Evolutionary conservation across 2,888 invertebrate genomes (phyloP).

Genomic region (Nyleta sp.): DNA sequence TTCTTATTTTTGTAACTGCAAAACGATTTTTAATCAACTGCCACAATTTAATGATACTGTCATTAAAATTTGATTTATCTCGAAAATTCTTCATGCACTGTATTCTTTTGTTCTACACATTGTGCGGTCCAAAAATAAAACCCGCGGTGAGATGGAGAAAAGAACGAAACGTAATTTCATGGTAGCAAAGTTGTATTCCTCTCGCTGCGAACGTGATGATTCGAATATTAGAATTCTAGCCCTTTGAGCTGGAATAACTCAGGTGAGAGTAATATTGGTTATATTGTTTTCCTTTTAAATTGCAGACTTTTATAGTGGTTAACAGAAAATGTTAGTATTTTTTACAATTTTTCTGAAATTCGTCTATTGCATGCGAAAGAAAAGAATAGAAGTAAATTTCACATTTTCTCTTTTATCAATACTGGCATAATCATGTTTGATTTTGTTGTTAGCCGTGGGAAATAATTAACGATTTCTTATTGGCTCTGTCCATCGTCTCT

Average conservation of each 20-base stretch:
- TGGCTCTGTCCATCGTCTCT: conserved; percentile 2
- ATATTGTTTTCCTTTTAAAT: neutral
- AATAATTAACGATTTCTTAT: conserved; percentile 4
- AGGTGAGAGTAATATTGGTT: neutral
- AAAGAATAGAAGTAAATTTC: too few species aligned
- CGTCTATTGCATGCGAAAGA: too few species aligned
- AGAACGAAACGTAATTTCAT: conserved; percentile 48
- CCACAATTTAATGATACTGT: neutral
- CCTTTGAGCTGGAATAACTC: neutral
- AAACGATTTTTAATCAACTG: neutral
- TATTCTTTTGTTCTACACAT: conserved; percentile 26
- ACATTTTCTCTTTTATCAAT: neutral
- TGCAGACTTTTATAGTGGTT: too few species aligned
- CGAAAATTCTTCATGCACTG: conserved; percentile 14
- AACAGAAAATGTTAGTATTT: too few species aligned
- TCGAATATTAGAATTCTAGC: conserved; percentile 37
- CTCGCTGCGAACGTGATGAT: conserved; percentile 42
- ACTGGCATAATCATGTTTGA: conserved; percentile 6
- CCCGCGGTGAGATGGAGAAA: conserved; percentile 28
- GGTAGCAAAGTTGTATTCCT: conserved; percentile 37
- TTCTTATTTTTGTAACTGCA: neutral
- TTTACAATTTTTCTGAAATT: too few species aligned
- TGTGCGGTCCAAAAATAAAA: conserved; percentile 40
- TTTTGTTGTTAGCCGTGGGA: neutral
- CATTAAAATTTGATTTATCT: conserved; percentile 18